Evolutionary conservation across 1,140 invertebrate genomes (phyloP), one percentile per base, ranked within the genome.

Genomic region (Diprion similis): DNA sequence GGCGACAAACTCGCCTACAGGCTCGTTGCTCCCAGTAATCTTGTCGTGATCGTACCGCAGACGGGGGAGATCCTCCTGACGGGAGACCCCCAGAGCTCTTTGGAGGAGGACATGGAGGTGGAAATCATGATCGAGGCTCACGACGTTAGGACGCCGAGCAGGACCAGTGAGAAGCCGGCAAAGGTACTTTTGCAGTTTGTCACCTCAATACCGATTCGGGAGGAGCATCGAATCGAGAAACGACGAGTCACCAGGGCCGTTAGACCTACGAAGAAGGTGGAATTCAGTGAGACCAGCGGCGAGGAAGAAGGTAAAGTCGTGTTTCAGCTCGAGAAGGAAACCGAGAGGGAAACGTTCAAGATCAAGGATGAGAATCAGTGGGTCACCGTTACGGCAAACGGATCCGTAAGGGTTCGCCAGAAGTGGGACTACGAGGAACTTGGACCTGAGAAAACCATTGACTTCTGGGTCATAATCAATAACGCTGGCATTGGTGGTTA

Each of bases 401-500:
- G 96, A 73, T 95, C 95, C 46, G 96, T 98, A 74, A 92, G 93
- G 79, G 96, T 98, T 51, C 97, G 97, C 88, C 96, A 97, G 91
- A 97, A 97, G 90, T 98, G 96, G 96, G 96, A 98, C 90, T 98
- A 96, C 86, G 97, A 98, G 83, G 96, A 97, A 81, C 86, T 98
- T 4, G 96, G 96, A n/a, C 95, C 95, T 0, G 96, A 98, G 86
- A 98, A 98, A 86, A 97, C 95, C 2, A 97, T 98, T 80, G 96
- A 98, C 84, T 98, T 98, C 87, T 98, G 96, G 96, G 96, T 98
- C 15, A 97, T 95, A 45, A 97, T 97, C 79, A 96, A 94, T 11
- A 97, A 97, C 86, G 91, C 93, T 81, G 94, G 94, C 89, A 93
- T 68, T 86, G 92, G 93, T 89, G 94, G 94, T 95, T 87, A 93